Percentiles rank a stretch among this genome's conserved stretches.
Conservation (phyloP, 2,113 vertebrate species). For the Crotalus helleri region DNA sequence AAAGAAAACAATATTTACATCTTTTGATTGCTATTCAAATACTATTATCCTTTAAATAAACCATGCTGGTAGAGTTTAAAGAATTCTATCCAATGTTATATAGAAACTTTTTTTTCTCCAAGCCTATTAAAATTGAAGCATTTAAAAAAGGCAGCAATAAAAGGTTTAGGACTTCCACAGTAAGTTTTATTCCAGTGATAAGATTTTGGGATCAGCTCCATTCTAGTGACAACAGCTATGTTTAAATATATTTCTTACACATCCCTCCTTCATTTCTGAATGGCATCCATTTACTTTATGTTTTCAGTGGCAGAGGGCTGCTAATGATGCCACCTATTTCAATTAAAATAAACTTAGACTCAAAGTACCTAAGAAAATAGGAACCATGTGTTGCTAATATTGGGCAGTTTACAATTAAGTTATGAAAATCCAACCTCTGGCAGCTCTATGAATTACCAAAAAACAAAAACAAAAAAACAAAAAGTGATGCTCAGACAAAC, state of each 20-base stretch:
- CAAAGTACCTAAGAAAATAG: background rate
- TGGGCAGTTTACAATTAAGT: background rate
- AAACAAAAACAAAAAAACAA: background rate
- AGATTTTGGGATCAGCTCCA: background rate
- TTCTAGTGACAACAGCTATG: background rate
- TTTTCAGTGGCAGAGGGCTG: background rate
- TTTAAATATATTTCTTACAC: background rate
- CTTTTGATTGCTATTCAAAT: background rate
- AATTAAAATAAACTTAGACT: background rate
- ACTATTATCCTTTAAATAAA: background rate
- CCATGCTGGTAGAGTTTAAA: background rate
- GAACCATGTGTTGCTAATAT: background rate
- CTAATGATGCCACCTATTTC: background rate
- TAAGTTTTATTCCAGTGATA: background rate
- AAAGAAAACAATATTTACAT: background rate
- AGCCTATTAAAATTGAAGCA: background rate
- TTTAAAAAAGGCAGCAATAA: background rate
- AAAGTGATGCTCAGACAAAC: background rate
- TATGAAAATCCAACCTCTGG: background rate
- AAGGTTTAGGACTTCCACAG: background rate
- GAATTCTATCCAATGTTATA: background rate
- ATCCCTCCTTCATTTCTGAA: background rate
- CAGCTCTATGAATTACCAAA: background rate
- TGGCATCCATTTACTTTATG: background rate
- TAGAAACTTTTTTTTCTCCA: background rate